Base-by-base conservation (phyloP, 2,888 invertebrate species). In the Himalopsyche anomala region DNA sequence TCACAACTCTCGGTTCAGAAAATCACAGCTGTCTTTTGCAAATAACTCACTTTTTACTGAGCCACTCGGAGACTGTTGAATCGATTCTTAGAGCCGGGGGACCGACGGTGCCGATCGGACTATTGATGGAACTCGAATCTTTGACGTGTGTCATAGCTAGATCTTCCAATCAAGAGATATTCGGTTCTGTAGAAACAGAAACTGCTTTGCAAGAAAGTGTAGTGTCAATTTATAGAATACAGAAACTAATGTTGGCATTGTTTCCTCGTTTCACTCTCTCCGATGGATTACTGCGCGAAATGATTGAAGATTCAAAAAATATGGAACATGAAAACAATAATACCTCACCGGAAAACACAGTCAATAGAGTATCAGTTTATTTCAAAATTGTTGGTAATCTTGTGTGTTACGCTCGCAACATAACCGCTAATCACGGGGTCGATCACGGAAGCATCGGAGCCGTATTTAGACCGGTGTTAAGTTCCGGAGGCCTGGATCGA, bases 11-110 rank as follows among this genome's bases (percentile, higher is more conserved):
- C 82, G 98, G 98, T 45, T 94, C 96, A 0, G 95, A 96, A 89
- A 98, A 98, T 92, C 95, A 96, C 91, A 96, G 97, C 84, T 97
- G 96, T 82, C 95, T 96, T 17, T 92, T 88, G n/a, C 97, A 98
- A 93, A 95, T 98, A 82, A 94, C 97, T 89, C 95, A 96, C 89
- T 96, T 97, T 89, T 91, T 98, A 79, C 94, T 97, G 83, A 95
- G 96, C 85, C 97, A 98, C 91, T 93, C 96, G 83, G 98, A 98
- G 90, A 95, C 96, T 86, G 94, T 98, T 85, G 96, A 97, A 90
- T 94, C 95, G 89, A 95, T 97, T 83, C 92, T 98, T 82, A 94
- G 97, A 87, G 95, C 95, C 74, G 95, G 95, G 0, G 93, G 93
- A 89, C 95, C 96, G 0, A 94, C 93, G 84, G 94, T 96, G 9